Percentiles rank a stretch among this genome's conserved stretches.
These are phyloP conservation scores for Agonum fuliginosum DNA, from an alignment of 2,888 invertebrate genomes.

Conservation along the genomic window DNA sequence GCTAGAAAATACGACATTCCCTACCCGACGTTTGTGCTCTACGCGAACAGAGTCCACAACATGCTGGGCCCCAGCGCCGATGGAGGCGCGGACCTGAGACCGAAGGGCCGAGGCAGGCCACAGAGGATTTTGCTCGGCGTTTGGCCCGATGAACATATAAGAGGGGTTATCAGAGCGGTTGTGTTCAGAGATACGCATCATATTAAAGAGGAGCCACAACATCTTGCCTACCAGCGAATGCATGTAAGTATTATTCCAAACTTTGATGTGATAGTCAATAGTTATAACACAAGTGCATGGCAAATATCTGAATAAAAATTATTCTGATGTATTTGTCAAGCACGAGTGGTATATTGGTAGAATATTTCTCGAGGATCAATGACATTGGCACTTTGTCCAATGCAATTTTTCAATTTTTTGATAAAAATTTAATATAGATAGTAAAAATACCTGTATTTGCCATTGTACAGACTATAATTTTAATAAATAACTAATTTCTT, in stretches of 20 bases:
- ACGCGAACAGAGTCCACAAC: slow-evolving; percentile 94
- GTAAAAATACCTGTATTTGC: no score
- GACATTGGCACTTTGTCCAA: no score
- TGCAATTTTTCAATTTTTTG: no score
- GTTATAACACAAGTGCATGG: no score
- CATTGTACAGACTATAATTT: no score
- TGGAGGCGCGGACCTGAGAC: slow-evolving; percentile 91
- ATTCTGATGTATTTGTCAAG: no score
- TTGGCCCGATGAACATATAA: slow-evolving; percentile 96
- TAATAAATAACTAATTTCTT: no score
- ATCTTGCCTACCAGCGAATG: slow-evolving; percentile 77
- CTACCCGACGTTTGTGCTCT: slow-evolving; percentile 94
- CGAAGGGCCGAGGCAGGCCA: slow-evolving; percentile 92
- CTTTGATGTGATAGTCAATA: no score
- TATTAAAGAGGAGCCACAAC: slow-evolving; percentile 82
- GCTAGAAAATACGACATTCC: slow-evolving; percentile 96
- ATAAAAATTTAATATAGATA: no score
- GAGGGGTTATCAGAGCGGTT: slow-evolving; percentile 93
- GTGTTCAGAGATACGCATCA: slow-evolving; percentile 92
- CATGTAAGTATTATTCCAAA: slow-evolving; percentile 79
- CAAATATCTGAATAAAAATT: no score
- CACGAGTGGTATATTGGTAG: no score
- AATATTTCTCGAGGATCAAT: no score
- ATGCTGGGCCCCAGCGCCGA: slow-evolving; percentile 95
- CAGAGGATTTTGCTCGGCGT: slow-evolving; percentile 93